These are phyloP conservation scores for Sorex maritimensis DNA, from an alignment of 2,797 vertebrate species.

Conservation along the genomic window DNA sequence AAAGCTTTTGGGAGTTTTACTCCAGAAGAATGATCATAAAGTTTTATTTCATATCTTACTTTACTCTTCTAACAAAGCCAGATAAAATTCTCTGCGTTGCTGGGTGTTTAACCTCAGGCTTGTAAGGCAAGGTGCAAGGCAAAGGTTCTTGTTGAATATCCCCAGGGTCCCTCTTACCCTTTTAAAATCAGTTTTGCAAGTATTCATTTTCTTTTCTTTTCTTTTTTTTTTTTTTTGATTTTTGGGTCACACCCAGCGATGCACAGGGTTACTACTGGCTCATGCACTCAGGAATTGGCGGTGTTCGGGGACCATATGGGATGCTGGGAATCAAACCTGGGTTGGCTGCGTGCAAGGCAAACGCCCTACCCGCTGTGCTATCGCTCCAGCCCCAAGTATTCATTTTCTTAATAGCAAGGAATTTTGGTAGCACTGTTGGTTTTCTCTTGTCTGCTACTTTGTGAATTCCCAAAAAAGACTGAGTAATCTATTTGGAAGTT, in stretches of 20 bases:
- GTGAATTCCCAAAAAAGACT: conserved; percentile 4
- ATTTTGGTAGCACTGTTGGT: not conserved
- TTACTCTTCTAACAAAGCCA: not conserved
- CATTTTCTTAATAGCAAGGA: not conserved
- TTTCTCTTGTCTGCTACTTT: conserved; percentile 22
- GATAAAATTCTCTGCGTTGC: too few species aligned
- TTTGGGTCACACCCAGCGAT: too few species aligned
- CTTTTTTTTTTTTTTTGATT: too few species aligned
- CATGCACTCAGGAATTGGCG: too few species aligned
- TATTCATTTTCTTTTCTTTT: not conserved
- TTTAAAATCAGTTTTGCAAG: not conserved
- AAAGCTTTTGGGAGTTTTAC: conserved; percentile 37
- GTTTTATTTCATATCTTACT: not conserved
- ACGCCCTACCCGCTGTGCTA: too few species aligned
- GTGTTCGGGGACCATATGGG: too few species aligned
- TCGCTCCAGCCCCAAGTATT: too few species aligned
- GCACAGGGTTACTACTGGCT: too few species aligned
- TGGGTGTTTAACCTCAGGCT: too few species aligned
- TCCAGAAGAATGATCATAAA: not conserved
- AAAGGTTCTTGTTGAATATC: too few species aligned
- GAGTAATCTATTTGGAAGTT: not conserved
- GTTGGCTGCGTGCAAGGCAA: too few species aligned
- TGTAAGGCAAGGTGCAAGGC: not conserved
- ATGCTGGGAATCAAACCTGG: too few species aligned
- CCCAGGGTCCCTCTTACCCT: not conserved